Conservation (phyloP, 2,797 vertebrate genomes). For the Simalia tracyae region DNA sequence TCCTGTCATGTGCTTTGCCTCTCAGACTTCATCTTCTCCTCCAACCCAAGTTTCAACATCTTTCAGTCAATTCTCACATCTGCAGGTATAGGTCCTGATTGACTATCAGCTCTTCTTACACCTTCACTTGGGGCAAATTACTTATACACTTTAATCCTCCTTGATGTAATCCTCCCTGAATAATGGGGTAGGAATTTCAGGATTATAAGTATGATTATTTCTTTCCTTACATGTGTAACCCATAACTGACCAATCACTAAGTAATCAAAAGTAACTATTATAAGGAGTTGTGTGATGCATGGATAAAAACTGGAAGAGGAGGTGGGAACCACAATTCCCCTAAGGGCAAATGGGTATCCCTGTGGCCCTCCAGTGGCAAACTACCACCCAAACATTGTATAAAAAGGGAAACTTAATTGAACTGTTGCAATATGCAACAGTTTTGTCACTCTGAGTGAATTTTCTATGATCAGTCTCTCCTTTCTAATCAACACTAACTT, state of each 20-base stretch:
- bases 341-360: not conserved
- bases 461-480: not conserved
- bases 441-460: not conserved
- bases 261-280: not conserved
- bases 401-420: not conserved
- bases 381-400: not conserved
- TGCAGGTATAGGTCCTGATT: not conserved
- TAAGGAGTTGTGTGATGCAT: not conserved
- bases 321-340: not conserved
- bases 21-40: not conserved
- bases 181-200: not conserved
- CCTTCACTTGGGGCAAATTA: not conserved
- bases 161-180: not conserved
- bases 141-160: not conserved
- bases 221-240: not conserved
- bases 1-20: not conserved
- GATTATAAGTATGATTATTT: not conserved
- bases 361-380: not conserved
- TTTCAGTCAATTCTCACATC: not conserved
- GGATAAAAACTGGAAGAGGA: not conserved
- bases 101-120: not conserved
- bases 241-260: not conserved
- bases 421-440: not conserved
- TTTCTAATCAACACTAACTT: not conserved
- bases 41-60: not conserved